A percentile compares a stretch with the other conserved stretches of the same genome.
phyloP scores from a whole-genome alignment of 2,797 vertebrate species.

The Neosalanx taihuensis region DNA sequence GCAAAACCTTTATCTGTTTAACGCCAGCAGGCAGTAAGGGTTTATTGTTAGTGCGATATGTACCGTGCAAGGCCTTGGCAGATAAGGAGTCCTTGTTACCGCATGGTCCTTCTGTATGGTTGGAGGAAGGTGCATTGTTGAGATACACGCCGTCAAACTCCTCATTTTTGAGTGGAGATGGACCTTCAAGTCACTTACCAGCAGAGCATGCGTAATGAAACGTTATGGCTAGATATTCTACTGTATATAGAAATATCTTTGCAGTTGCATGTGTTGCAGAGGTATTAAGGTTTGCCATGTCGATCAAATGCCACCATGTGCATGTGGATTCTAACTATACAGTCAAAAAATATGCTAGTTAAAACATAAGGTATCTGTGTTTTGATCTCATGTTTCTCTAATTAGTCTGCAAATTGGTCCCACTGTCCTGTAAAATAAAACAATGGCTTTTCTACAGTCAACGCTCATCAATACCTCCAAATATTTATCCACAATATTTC shows the following conservation, averaged over 20 bases:
- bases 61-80: constrained; percentile 21
- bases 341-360: constrained; percentile 11
- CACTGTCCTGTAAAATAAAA: constrained; percentile 27
- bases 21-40: constrained; percentile 19
- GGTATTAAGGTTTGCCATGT: too few species aligned
- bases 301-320: background rate
- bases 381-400: constrained; percentile 14
- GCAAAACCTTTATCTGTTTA: constrained; percentile 26
- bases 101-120: constrained; percentile 15
- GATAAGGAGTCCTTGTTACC: constrained; percentile 34
- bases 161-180: background rate
- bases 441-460: constrained; percentile 32
- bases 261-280: too few species aligned
- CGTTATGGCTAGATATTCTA: background rate
- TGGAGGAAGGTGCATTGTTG: constrained; percentile 22
- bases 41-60: constrained; percentile 20
- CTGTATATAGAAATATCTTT: background rate
- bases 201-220: background rate
- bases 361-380: constrained; percentile 19
- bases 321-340: background rate
- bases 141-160: background rate
- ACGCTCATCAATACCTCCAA: constrained; percentile 38
- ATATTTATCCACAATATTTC: constrained; percentile 26
- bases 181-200: background rate
- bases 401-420: background rate